Evolutionary conservation across 2,888 invertebrate genomes (phyloP).

Genomic region (Conops quadrifasciatus): DNA sequence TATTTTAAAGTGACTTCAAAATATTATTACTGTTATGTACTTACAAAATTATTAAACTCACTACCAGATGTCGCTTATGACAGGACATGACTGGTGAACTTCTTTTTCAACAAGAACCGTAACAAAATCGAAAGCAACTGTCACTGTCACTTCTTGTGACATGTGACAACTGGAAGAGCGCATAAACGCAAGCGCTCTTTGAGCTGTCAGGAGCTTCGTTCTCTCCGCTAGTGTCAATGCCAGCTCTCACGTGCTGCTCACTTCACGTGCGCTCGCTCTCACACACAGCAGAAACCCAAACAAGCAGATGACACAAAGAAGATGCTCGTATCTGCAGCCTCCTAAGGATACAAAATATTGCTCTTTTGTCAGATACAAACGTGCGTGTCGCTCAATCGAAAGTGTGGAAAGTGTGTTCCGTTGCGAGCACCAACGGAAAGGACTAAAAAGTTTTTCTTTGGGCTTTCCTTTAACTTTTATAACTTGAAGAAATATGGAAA

Average conservation of each 20-base stretch:
- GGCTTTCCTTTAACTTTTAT: background rate
- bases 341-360: constrained; percentile 6
- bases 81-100: background rate
- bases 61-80: constrained; percentile 15
- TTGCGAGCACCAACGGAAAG: background rate
- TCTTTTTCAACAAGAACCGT: background rate
- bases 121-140: background rate
- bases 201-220: constrained; percentile 6
- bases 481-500: background rate
- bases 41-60: background rate
- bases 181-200: constrained; percentile 4
- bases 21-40: no score
- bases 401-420: constrained; percentile 2
- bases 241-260: constrained; percentile 11
- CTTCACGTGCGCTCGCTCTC: constrained; percentile 11
- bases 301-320: background rate
- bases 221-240: background rate
- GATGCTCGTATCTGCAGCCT: background rate
- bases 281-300: constrained; percentile 4
- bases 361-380: constrained; percentile 29
- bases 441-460: background rate
- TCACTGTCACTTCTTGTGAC: constrained; percentile 15
- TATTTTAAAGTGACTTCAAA: no score
- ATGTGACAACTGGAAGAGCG: background rate
- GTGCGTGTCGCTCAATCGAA: constrained; percentile 16